Evolutionary conservation across 2,888 invertebrate species (phyloP), one percentile per base, ranked within the genome.

Genomic region (Oxyteleia sp.): DNA sequence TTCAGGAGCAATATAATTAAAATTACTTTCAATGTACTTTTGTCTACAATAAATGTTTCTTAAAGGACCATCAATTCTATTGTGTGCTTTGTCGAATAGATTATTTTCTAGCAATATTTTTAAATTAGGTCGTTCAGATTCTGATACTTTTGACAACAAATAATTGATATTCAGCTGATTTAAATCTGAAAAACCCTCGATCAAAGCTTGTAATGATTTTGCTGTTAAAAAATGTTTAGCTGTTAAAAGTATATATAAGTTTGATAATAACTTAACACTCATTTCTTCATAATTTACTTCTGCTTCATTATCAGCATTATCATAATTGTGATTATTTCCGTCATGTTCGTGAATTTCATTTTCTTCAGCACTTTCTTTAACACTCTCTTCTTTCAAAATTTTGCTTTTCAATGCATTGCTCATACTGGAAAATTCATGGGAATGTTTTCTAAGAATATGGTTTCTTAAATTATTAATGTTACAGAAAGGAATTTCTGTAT

Each of bases 21-120:
- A 64, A n/a, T 64, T 2, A 16, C 49, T 29, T 64, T 64, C 47
- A 13, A 47, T 10, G 5, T 66, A 51, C 10, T 35, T 64, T 49
- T 66, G 49, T 51, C 64, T 38, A 26, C 20, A 20, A 23, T 41
- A 66, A 15, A 35, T 20, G 10, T 23, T 66, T 49, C 51, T 32
- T 20, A 66, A 66, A 4, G 13, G 18, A 10, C 38, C 64, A 23
- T 66, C 23, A 0, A 15, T 29, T 10, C 18, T 32, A 7, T 49
- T 49, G 18, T 64, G 64, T 0, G 49, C 35, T 32, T 64, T 64
- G 18, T 49, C 47, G 49, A 64, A 64, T 49, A 64, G 49, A 47
- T 64, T 49, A 2, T 64, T 4, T 10, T 49, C 5, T 35, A 64
- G 35, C 20, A 49, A 49, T 20, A 18, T 47, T 47, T 32, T 11